Evolutionary conservation across 2,797 vertebrate genomes (phyloP).

Genomic region (Brotogeris chrysoptera): DNA sequence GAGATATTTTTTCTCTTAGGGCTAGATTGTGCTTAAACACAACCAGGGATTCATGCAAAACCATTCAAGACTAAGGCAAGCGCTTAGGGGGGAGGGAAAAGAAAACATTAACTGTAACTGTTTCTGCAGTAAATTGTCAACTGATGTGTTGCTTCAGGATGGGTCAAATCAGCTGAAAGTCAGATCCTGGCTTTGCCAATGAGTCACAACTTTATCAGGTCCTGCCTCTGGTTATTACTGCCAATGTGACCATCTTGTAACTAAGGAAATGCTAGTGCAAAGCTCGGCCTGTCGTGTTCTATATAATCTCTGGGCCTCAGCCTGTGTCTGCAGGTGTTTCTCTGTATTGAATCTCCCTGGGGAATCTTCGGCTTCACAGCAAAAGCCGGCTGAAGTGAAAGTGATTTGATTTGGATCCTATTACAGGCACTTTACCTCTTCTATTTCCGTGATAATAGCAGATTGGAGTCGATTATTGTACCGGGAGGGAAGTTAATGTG

Average conservation of each 20-base stretch:
- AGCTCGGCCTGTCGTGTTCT: constrained; percentile 79
- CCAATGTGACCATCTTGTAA: constrained; percentile 64
- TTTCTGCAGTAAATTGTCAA: constrained; percentile 36
- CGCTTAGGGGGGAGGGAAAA: neutral
- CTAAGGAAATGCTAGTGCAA: constrained; percentile 73
- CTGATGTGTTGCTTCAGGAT: constrained; percentile 57
- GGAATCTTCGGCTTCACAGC: constrained; percentile 80
- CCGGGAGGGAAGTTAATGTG: constrained; percentile 84
- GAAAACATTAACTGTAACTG: constrained; percentile 12
- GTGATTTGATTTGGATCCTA: constrained; percentile 89
- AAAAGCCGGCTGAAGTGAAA: constrained; percentile 83
- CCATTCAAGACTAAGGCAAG: constrained; percentile 5
- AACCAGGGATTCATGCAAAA: constrained; percentile 43
- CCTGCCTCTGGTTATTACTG: constrained; percentile 79
- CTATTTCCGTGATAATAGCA: constrained; percentile 87
- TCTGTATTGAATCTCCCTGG: constrained; percentile 82
- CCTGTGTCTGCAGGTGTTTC: constrained; percentile 84
- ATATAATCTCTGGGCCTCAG: constrained; percentile 77
- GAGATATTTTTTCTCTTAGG: constrained; percentile 46
- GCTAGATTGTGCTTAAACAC: constrained; percentile 26
- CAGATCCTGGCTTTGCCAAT: constrained; percentile 61
- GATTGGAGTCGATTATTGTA: constrained; percentile 87
- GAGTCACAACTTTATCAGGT: constrained; percentile 74
- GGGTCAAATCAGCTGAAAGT: constrained; percentile 56
- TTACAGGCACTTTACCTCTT: constrained; percentile 86